A percentile compares a stretch with the other conserved stretches of the same genome.
phyloP scores from a whole-genome alignment of 2,797 vertebrate genomes.

The Cyprinodon diabolis region DNA sequence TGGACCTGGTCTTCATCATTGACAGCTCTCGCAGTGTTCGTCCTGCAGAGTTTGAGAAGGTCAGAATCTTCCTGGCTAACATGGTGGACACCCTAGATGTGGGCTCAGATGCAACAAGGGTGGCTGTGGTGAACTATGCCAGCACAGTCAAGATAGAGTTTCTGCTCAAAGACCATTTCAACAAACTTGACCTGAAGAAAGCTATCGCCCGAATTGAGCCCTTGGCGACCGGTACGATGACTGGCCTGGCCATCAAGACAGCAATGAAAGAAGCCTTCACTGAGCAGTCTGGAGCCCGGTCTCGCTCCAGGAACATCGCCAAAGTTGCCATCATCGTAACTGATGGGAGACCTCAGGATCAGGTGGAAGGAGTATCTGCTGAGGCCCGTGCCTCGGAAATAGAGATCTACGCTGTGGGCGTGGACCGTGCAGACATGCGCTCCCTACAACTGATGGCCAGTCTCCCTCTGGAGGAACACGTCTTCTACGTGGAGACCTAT shows the following conservation, averaged over 20 bases:
- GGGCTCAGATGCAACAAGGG: constrained; percentile 85
- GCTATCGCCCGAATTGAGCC: constrained; percentile 90
- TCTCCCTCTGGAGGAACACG: constrained; percentile 89
- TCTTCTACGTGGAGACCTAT: constrained; percentile 95
- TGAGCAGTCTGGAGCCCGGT: constrained; percentile 88
- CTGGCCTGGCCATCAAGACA: constrained; percentile 92
- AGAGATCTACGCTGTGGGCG: constrained; percentile 88
- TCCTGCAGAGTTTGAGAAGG: constrained; percentile 94
- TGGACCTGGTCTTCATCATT: constrained; percentile 95
- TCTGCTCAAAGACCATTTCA: constrained; percentile 88
- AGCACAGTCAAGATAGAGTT: constrained; percentile 96
- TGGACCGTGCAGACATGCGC: constrained; percentile 88
- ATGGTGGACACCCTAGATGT: constrained; percentile 93
- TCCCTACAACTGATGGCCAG: constrained; percentile 91
- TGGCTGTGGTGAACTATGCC: constrained; percentile 95
- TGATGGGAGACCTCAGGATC: constrained; percentile 94
- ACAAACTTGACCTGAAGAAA: constrained; percentile 85
- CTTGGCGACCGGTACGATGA: constrained; percentile 96
- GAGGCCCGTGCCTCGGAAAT: constrained; percentile 75
- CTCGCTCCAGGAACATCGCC: constrained; percentile 84
- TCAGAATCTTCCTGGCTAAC: constrained; percentile 93
- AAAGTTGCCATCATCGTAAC: constrained; percentile 95
- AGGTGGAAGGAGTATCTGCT: constrained; percentile 81
- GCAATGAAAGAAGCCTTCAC: constrained; percentile 93
- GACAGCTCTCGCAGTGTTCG: constrained; percentile 97